Base-by-base conservation (phyloP, 2,797 vertebrate genomes). In the Cheirogaleus major region DNA sequence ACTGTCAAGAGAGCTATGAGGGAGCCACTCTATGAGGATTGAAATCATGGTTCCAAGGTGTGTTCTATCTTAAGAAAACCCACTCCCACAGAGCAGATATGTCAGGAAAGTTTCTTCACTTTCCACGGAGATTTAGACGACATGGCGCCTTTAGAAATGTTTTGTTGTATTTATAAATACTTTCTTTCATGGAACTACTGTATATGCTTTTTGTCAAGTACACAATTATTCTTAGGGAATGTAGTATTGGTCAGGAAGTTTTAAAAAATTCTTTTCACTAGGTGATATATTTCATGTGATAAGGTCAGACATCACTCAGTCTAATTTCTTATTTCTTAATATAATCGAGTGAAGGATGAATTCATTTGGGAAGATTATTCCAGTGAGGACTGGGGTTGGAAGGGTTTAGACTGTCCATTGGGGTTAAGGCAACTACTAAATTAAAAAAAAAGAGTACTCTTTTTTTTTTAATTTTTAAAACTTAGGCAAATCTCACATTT, bases 141-240 rank as follows among this genome's bases (percentile, higher is more conserved):
- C 9, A 50, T 57, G 32, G 35, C 13, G 43, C 9, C 55, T 78
- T 61, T 17, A 67, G 70, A 27, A 87, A 70, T 18, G 48, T 35
- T 93, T 63, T 92, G 41, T 32, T 81, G 5, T 91, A 48, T 78
- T 78, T 78, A 75, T 63, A 55, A 81, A 50, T 82, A 4, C 48
- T 48, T 90, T 90, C 55, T 38, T 80, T 89, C 4, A 30, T 43
- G 93, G 55, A 93, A 85, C 78, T 75, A 73, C 61, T 55, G 67
- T 13, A 50, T 7, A 67, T n/a, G 93, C n/a, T 73, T 86, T 87
- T 32, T 84, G n/a, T 93, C 52, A 89, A 59, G n/a, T 73, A 96
- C 57, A 95, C n/a, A 89, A 43, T 75, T 90, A 70, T 73, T 92
- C 23, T 86, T 75, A 78, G 23, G 43, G 65, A 59, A 93, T 23